Base-by-base conservation (phyloP, 2,888 invertebrate species). In the Caenorhabditis wallacei region DNA sequence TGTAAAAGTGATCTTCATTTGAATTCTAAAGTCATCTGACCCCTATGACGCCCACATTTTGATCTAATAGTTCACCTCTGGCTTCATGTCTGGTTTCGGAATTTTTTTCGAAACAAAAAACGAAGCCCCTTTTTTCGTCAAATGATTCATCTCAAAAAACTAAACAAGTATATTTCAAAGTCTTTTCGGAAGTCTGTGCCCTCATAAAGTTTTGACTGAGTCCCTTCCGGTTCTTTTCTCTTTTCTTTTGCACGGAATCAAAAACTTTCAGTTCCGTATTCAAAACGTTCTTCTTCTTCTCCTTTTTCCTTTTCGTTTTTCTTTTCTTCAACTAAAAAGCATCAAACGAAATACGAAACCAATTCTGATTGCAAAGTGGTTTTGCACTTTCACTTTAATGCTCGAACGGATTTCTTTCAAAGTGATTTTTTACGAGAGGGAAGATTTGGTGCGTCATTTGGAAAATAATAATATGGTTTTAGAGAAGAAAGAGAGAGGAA, bases 331-430 rank as follows among this genome's bases (percentile, higher is more conserved):
- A 22, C 24, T 20, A 20, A 11, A 51, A 35, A 13, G n/a, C n/a
- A n/a, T 22, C 20, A 43, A 56, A 56, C 24, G 70, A 57, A 70
- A 70, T 48, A 35, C 35, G 70, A 70, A 70, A 70, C 70, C 70
- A 70, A 70, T 70, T 13, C 46, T 54, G 24, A 46, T 53, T 37
- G 24, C 37, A 4, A 22, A 18, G n/a, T n/a, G n/a, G n/a, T n/a
- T n/a, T 43, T 56, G 54, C 56, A 43, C 68, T 43, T 68, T 22
- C 70, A 30, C 51, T 66, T 66, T 66, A 66, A 66, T 66, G 66
- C 66, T 66, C 37, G 66, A 66, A 66, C 66, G 53, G 66, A 53
- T 66, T 70, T 70, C 56, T 18, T 66, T 20, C 35, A 70, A 70
- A 70, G 70, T 57, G 70, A 26, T 46, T 66, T 66, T 53, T 30